A percentile compares a stretch with the other conserved stretches of the same genome.
Evolutionary conservation across 2,888 invertebrate species (phyloP).

Genomic region (Deladenus siricidicola): DNA sequence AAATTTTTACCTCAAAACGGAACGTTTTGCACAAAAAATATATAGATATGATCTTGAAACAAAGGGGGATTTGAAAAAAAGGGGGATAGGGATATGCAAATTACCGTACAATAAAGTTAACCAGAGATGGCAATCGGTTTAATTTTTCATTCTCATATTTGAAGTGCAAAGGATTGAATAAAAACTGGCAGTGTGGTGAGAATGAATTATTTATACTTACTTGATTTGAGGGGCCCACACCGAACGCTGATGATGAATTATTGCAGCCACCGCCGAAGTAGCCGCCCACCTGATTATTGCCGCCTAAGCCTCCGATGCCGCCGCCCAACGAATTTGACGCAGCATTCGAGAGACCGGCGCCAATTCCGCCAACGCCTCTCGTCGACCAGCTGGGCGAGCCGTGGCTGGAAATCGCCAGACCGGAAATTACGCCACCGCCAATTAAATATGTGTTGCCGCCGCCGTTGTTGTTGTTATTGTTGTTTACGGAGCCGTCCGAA

Average conservation of each 20-base stretch:
- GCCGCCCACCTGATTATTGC: constrained; percentile 6
- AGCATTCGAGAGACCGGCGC: constrained; percentile 18
- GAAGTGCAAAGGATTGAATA: neutral
- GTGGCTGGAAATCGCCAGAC: constrained; percentile 28
- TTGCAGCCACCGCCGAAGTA: constrained; percentile 12
- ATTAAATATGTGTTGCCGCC: constrained; percentile 30
- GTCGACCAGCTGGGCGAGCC: constrained; percentile 31
- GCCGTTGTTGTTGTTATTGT: constrained; percentile 11
- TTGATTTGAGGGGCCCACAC: neutral
- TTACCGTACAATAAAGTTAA: no score
- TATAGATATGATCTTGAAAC: no score
- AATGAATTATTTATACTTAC: neutral
- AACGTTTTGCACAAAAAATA: no score
- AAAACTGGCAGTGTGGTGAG: neutral
- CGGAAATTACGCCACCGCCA: constrained; percentile 36
- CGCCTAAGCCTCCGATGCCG: constrained; percentile 10
- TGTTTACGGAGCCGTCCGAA: constrained; percentile 29
- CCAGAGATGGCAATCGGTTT: neutral
- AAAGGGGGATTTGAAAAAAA: no score
- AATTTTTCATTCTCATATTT: neutral
- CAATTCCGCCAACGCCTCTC: constrained; percentile 31
- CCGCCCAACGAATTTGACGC: constrained; percentile 3
- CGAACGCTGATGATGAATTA: neutral
- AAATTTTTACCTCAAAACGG: no score
- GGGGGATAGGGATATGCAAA: no score